Percentiles rank a stretch among this genome's conserved stretches.
Conservation (phyloP, 2,888 invertebrate species). For the Archips xylosteana region DNA sequence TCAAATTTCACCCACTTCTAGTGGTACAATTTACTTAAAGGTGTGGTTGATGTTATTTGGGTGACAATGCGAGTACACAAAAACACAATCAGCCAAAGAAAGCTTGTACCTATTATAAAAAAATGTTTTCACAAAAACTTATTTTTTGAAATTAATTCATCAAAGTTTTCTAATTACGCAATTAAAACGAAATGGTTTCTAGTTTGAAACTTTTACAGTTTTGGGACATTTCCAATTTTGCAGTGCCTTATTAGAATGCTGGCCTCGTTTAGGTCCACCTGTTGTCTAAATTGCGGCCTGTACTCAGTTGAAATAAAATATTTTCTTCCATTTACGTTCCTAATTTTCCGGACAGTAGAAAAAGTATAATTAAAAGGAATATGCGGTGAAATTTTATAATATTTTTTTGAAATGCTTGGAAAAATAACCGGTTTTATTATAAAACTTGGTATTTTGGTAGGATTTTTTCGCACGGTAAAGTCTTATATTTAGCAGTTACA, state of each 20-base stretch:
- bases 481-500: neutral
- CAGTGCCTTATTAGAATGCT: conserved; percentile 23
- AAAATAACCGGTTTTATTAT: neutral
- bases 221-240: conserved; percentile 28
- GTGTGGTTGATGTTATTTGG: no score
- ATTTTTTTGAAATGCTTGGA: neutral
- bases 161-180: neutral
- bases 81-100: no score
- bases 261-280: conserved; percentile 25
- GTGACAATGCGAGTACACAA: no score
- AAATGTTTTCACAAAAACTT: no score
- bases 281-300: conserved; percentile 19
- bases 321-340: conserved; percentile 25
- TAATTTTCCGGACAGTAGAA: conserved; percentile 17
- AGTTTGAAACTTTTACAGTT: neutral
- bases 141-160: neutral
- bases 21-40: no score
- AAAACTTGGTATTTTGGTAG: neutral
- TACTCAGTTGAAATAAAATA: conserved; percentile 19
- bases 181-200: neutral
- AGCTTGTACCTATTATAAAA: no score
- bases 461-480: neutral
- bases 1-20: no score
- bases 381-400: conserved; percentile 5
- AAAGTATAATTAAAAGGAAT: conserved; percentile 23